Evolutionary conservation across 2,113 vertebrate species (phyloP), one percentile per base, ranked within the genome.

Genomic region (Engystomops pustulosus): DNA sequence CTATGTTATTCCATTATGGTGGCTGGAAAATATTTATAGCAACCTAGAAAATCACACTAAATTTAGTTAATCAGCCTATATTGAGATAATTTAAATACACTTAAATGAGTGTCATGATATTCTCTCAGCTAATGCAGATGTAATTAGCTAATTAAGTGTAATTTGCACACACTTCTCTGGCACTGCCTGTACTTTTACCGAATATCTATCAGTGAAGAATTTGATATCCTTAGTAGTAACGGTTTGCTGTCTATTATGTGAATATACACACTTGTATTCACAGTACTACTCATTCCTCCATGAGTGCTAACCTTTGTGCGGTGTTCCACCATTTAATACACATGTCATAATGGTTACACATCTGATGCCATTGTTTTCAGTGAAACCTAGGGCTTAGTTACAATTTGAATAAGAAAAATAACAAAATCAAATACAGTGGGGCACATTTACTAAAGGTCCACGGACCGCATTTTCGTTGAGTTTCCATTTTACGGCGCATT

Each of bases 131-230:
- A 76, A 36, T 76, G 74, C 74, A 55, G 74, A 76, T 76, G 74
- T 76, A 76, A 76, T 76, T 76, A 55, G 30, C 30, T 76, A 76
- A 76, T 76, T 76, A 76, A 20, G 74, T 76, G 8, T 76, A 76
- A 76, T 71, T 90, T 90, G 88, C 80, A 86, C 65, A 89, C 0
- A 76, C 47, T 53, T 76, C 47, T 15, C 30, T 53, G 25, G 34
- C 30, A 76, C 20, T 53, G 47, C 36, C 47, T 76, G 18, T 6
- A n/a, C 7, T 76, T 53, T 23, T 36, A 55, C 49, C 0, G 2
- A 7, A 30, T 2, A 32, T 75, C 45, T 72, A 18, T 51, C 44
- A 55, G 47, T 12, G 9, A 20, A 27, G 23, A 8, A 45, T 15
- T 12, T 44, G 18, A 15, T 6, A 45, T 27, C 41, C 15, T 12